Base-by-base conservation (phyloP, 2,113 vertebrate genomes). In the Ceyx cyanopectus region DNA sequence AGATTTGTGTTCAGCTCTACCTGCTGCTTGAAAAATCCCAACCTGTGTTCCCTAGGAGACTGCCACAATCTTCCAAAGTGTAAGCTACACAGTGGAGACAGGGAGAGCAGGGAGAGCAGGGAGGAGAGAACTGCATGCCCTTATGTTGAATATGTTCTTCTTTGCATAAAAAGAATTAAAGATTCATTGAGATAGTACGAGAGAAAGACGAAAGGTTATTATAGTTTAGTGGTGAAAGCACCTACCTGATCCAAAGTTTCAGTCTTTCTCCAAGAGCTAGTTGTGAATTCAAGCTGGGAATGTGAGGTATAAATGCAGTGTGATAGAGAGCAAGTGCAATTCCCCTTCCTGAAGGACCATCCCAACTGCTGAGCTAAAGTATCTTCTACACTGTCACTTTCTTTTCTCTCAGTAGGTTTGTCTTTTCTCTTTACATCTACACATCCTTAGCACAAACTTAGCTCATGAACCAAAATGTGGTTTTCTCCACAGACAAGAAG, bases 121-220 rank as follows among this genome's bases (percentile, higher is more conserved):
- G 23, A 60, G 22, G 46, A 86, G 66, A 56, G 24, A 51, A 58
- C 21, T 2, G 2, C 17, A 3, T 34, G 37, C 19, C 53, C 61
- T 70, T 51, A 22, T 6, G 21, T 56, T 81, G 61, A 81, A 51
- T 43, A 27, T 75, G 17, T 57, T 87, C 40, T 51, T 78, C 53
- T 89, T 78, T 87, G 78, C 87, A 84, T 89, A 78, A 84, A 75
- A 89, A 56, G 10, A 66, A 91, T 94, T 74, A 87, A 95, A 89
- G 78, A 87, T 81, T 89, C 57, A 81, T 81, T 87, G 68, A 80
- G 56, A 60, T 62, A 34, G 63, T 45, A 82, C 58, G 48, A 81
- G 74, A 87, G 24, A 32, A 78, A 67, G 62, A 87, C 53, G 40
- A 92, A 91, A 87, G 57, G 61, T 79, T 53, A 94, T 17, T 60